Evolutionary conservation across 2,113 vertebrate genomes (phyloP), one percentile per base, ranked within the genome.

Genomic region (Podocnemis expansa): DNA sequence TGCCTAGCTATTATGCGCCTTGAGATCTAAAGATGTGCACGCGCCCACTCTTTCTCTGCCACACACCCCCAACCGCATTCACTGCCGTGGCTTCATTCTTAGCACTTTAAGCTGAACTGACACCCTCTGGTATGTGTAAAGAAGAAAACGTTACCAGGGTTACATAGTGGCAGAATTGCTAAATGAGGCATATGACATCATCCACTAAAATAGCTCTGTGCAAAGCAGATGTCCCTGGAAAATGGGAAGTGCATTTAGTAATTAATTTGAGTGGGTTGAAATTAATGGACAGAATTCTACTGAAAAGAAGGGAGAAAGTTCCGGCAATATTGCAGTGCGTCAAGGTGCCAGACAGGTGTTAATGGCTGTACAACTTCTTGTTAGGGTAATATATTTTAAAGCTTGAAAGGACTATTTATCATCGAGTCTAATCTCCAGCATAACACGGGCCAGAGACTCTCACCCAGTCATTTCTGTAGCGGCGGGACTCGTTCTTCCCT

Each of bases 301-400:
- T 81, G 56, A 3, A 5, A 80, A 91, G 67, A 41, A 16, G 86
- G 0, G 2, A 88, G 78, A 70, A 70, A 9, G 17, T n/a, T n/a
- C 24, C 38, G 84, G 17, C 8, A 38, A 14, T 0, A 0, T 63
- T 43, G 58, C 22, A 89, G 76, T 27, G 12, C 9, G 8, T 22
- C 16, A n/a, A 70, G n/a, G 63, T 10, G 19, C 19, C 63, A 38
- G 21, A 70, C n/a, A 70, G 8, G 11, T 31, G 54, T 41, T 84
- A 5, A 45, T 27, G 45, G 25, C 41, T 76, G 41, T 76, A 45
- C 41, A 24, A 45, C 4, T 49, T 86, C 84, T 70, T 89, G 67
- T 55, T 89, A 63, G 45, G 82, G 6, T 47, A 12, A 11, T 45
- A 45, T 12, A 43, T 76, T 76, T 45, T 43, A 45, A 45, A 8